Evolutionary conservation across 2,888 invertebrate genomes (phyloP).

Genomic region (Liodrosophila aerea): DNA sequence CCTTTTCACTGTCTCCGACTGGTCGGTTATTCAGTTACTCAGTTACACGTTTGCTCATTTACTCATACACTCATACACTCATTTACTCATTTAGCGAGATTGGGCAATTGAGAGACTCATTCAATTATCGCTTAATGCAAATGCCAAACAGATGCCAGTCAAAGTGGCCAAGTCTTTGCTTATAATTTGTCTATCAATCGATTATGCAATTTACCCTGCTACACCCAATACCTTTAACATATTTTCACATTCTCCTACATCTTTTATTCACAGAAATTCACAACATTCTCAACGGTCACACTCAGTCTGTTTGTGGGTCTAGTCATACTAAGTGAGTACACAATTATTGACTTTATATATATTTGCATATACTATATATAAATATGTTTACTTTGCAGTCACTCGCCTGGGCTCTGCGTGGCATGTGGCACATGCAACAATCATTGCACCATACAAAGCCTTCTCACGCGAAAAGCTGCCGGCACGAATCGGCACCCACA

Average conservation of each 20-base stretch:
- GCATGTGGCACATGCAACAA: conserved; percentile 93
- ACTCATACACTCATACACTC: conserved; percentile 3
- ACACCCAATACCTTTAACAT: conserved; percentile 8
- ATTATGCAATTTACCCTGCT: conserved; percentile 5
- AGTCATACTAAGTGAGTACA: conserved; percentile 92
- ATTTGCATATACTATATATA: conserved; percentile 40
- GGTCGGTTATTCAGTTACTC: not conserved
- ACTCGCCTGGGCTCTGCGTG: conserved; percentile 95
- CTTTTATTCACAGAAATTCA: conserved; percentile 88
- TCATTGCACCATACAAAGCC: conserved; percentile 93
- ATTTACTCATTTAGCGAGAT: conserved; percentile 23
- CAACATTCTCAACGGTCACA: conserved; percentile 95
- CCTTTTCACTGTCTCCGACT: conserved; percentile 39
- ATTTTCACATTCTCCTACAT: conserved; percentile 4
- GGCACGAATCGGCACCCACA: conserved; percentile 94
- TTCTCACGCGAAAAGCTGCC: conserved; percentile 94
- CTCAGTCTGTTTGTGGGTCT: conserved; percentile 96
- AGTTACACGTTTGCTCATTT: not conserved
- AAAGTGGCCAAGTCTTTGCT: conserved; percentile 30
- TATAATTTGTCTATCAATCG: conserved; percentile 35
- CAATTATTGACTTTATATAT: conserved; percentile 19
- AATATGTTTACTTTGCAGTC: conserved; percentile 84
- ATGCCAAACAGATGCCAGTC: conserved; percentile 15
- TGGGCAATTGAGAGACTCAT: conserved; percentile 38
- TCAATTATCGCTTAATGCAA: conserved; percentile 37